These are phyloP conservation scores for Bos taurus DNA, from an alignment of 2,113 vertebrate genomes.

Conservation along the genomic window DNA sequence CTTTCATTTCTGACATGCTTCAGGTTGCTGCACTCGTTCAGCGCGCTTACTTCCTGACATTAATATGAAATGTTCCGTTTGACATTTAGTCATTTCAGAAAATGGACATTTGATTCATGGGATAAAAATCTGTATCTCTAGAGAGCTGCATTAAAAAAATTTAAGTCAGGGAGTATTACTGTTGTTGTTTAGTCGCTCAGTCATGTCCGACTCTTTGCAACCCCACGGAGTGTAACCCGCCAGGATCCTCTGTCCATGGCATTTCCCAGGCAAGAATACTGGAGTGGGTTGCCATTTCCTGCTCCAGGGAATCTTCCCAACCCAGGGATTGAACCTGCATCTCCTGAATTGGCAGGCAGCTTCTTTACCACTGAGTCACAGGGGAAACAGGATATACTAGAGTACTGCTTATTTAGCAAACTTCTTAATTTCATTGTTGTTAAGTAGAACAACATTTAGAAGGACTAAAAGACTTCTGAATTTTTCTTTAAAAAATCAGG, in stretches of 20 bases:
- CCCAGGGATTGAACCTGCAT: neutral
- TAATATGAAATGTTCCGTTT: conserved; percentile 66
- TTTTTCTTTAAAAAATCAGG: neutral
- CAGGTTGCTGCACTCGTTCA: conserved; percentile 56
- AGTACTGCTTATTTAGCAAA: neutral
- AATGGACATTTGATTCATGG: conserved; percentile 60
- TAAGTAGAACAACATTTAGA: neutral
- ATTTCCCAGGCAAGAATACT: neutral
- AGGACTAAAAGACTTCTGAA: neutral
- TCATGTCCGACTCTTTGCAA: neutral
- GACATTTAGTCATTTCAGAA: conserved; percentile 69
- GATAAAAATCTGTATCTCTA: conserved; percentile 56
- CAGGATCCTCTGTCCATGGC: neutral
- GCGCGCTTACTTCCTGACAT: conserved; percentile 37
- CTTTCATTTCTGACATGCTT: conserved; percentile 71
- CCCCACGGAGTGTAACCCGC: neutral
- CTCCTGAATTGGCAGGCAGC: neutral
- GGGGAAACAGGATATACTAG: neutral
- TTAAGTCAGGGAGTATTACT: neutral
- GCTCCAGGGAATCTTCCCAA: neutral
- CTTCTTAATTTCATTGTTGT: neutral
- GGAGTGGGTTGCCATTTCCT: neutral
- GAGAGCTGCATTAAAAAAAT: neutral
- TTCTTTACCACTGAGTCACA: neutral
- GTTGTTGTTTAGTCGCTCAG: neutral